A percentile compares a stretch with the other conserved stretches of the same genome.
These are phyloP conservation scores for Drosophila littoralis DNA, from an alignment of 1,140 invertebrate species.

Conservation along the genomic window DNA sequence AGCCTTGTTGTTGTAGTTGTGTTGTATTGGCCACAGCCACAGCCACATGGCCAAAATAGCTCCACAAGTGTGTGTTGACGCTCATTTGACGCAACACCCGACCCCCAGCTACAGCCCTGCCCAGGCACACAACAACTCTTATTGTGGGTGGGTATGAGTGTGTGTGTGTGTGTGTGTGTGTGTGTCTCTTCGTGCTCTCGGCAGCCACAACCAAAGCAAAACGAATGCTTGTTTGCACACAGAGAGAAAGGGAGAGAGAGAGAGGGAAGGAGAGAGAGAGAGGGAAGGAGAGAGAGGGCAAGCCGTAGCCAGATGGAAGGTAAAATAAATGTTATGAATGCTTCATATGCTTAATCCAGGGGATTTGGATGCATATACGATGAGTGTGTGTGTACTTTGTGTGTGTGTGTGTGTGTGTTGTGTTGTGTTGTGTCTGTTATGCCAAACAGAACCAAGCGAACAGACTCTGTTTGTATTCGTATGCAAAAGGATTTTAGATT, in stretches of 20 bases:
- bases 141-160: neutral
- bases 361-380: constrained; percentile 81
- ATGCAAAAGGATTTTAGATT: constrained; percentile 67
- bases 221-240: constrained; percentile 58
- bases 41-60: constrained; percentile 34
- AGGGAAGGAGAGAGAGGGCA: constrained; percentile 14
- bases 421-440: constrained; percentile 11
- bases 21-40: constrained; percentile 9
- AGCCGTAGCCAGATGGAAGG: constrained; percentile 24
- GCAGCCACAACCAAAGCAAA: constrained; percentile 29
- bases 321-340: constrained; percentile 83
- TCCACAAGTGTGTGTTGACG: constrained; percentile 70
- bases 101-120: no score
- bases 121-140: no score
- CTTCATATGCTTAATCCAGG: constrained; percentile 82
- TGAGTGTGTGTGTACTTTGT: constrained; percentile 32
- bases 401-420: constrained; percentile 9
- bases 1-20: neutral
- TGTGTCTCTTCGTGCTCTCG: constrained; percentile 1
- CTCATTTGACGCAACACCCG: constrained; percentile 36
- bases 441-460: neutral
- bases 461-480: constrained; percentile 41
- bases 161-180: constrained; percentile 7
- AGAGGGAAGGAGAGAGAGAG: no score
- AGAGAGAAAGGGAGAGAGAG: constrained; percentile 18